Evolutionary conservation across 2,888 invertebrate genomes (phyloP).

Genomic region (Agriopis leucophaearia): DNA sequence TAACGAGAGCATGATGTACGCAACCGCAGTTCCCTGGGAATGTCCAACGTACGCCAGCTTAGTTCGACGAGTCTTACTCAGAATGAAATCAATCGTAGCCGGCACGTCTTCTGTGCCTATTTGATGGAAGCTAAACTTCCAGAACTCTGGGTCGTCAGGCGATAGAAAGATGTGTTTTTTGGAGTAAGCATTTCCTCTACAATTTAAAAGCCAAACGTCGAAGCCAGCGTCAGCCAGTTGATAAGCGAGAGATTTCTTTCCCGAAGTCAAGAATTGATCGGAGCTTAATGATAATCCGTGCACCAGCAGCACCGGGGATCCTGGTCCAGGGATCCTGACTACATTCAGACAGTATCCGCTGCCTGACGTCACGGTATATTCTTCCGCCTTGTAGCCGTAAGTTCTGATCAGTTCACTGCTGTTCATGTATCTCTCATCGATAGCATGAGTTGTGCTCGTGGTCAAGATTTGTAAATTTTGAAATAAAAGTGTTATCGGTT

Average conservation of each 20-base stretch:
- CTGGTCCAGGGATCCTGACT: constrained; percentile 1
- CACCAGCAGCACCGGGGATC: constrained; percentile 12
- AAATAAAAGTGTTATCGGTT: background rate
- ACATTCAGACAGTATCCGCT: constrained; percentile 88
- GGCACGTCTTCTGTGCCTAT: constrained; percentile 90
- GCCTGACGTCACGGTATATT: constrained; percentile 87
- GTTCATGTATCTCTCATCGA: constrained; percentile 6
- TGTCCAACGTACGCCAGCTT: constrained; percentile 16
- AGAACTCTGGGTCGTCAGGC: constrained; percentile 50
- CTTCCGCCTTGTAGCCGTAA: constrained; percentile 87
- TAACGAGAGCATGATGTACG: constrained; percentile 6
- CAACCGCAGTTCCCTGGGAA: constrained; percentile 14
- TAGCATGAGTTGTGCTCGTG: too few species aligned
- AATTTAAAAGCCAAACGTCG: constrained; percentile 26
- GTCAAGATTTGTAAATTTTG: background rate
- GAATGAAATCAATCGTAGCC: constrained; percentile 73
- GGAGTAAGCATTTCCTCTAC: constrained; percentile 19
- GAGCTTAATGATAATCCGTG: constrained; percentile 10
- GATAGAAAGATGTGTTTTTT: constrained; percentile 2
- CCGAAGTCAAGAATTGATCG: background rate
- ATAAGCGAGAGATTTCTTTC: constrained; percentile 9
- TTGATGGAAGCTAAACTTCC: constrained; percentile 88
- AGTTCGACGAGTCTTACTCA: background rate
- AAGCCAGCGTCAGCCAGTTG: constrained; percentile 4
- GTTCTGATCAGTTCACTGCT: constrained; percentile 14